phyloP scores from a whole-genome alignment of 1,140 invertebrate species.

The Ostrea edulis region DNA sequence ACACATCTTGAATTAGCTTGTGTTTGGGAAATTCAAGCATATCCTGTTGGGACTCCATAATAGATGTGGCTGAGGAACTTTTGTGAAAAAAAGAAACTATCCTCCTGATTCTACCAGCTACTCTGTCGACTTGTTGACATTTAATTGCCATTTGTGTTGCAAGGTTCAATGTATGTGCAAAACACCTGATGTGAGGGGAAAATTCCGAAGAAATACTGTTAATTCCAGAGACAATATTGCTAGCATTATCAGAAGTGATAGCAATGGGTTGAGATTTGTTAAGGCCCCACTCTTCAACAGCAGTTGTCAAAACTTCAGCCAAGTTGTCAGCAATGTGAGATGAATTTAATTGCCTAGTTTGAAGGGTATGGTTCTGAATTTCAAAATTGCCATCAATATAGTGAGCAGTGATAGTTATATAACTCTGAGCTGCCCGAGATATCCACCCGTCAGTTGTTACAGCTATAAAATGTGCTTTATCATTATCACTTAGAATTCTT shows the following conservation, averaged over 20 bases:
- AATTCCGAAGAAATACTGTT: slow-evolving; percentile 43
- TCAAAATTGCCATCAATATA: background rate
- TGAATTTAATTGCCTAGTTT: background rate
- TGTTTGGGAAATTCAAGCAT: slow-evolving; percentile 16
- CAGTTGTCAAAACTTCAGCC: background rate
- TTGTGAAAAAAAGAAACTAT: slow-evolving; percentile 56
- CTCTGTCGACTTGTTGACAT: background rate
- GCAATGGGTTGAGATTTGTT: slow-evolving; percentile 25
- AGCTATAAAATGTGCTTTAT: background rate
- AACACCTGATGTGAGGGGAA: slow-evolving; percentile 46
- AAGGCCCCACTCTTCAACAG: slow-evolving; percentile 42
- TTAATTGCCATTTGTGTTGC: slow-evolving; percentile 39
- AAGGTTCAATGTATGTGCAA: slow-evolving; percentile 56
- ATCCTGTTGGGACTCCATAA: background rate
- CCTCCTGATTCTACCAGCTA: slow-evolving; percentile 23
- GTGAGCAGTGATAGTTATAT: slow-evolving; percentile 36
- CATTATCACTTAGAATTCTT: background rate
- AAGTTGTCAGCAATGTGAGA: slow-evolving; percentile 38
- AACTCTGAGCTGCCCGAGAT: slow-evolving; percentile 11
- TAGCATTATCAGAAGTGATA: slow-evolving; percentile 12
- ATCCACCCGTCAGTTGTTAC: slow-evolving; percentile 35
- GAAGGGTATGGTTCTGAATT: background rate
- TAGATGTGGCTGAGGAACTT: slow-evolving; percentile 51
- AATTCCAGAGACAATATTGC: slow-evolving; percentile 48
- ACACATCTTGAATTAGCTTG: slow-evolving; percentile 18